Conservation (phyloP, 2,797 vertebrate species). For the Peromyscus melanophrys region DNA sequence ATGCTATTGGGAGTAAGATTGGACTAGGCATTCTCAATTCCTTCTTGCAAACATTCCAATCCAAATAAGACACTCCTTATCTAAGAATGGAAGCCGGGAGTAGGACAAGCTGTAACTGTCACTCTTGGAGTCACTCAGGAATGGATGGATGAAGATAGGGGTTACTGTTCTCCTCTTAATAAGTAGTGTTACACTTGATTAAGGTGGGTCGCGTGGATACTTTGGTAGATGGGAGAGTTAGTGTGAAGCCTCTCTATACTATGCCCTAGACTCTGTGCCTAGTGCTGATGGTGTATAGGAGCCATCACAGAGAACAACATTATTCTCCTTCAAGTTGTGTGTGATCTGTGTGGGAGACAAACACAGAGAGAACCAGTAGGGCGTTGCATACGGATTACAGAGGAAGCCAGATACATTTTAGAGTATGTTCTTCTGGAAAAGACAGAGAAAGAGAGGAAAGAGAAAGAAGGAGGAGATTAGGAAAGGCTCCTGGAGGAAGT, state of each 20-base stretch:
- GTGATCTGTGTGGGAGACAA: neutral
- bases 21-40: neutral
- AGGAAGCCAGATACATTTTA: neutral
- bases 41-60: neutral
- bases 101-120: neutral
- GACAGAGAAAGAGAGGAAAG: neutral
- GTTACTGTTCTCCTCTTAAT: neutral
- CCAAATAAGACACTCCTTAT: neutral
- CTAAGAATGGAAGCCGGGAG: neutral
- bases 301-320: no score
- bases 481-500: neutral
- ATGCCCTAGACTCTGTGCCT: neutral
- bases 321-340: neutral
- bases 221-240: no score
- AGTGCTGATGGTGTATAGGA: fast-evolving
- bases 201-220: fast-evolving
- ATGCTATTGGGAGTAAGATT: neutral
- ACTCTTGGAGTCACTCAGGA: neutral
- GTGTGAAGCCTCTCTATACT: neutral
- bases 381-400: neutral
- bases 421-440: neutral
- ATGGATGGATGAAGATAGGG: neutral
- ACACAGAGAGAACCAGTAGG: neutral
- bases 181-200: neutral
- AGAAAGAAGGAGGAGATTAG: neutral